A percentile compares a stretch with the other conserved stretches of the same genome.
Conservation (phyloP, 2,113 vertebrate species). For the Galbula dea region DNA sequence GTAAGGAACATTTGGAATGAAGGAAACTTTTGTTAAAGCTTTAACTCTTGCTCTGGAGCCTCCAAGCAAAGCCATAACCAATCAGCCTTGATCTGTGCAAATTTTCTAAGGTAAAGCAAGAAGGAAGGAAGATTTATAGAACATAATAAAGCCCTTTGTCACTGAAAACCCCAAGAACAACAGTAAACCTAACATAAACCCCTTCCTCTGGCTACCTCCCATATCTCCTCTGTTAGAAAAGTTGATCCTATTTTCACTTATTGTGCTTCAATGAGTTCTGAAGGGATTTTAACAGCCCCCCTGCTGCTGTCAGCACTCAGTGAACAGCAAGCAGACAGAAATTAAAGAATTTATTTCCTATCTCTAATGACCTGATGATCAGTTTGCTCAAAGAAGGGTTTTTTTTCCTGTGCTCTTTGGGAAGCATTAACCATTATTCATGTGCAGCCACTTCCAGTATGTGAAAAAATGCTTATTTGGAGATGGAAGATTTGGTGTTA, state of each 20-base stretch:
- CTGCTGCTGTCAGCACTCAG: neutral
- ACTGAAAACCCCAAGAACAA: neutral
- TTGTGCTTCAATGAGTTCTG: neutral
- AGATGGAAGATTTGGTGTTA: no score
- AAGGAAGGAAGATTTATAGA: neutral
- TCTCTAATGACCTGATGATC: neutral
- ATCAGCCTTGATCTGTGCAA: neutral
- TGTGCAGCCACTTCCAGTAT: neutral
- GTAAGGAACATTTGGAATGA: neutral
- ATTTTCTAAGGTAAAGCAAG: neutral
- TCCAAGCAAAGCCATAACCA: neutral
- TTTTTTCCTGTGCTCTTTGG: neutral
- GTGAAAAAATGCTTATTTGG: neutral
- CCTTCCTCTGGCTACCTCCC: neutral
- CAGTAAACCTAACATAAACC: neutral
- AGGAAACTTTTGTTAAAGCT: neutral
- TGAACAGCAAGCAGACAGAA: conserved; percentile 6
- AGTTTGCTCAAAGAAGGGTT: neutral
- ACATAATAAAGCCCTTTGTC: neutral
- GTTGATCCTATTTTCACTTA: neutral
- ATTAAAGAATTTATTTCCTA: conserved; percentile 10
- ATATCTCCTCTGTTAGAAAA: neutral
- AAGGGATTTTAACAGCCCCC: neutral
- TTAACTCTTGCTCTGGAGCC: neutral
- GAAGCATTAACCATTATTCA: neutral